These are phyloP conservation scores for Branchellion lobata DNA, from an alignment of 2,888 invertebrate species.

Conservation along the genomic window DNA sequence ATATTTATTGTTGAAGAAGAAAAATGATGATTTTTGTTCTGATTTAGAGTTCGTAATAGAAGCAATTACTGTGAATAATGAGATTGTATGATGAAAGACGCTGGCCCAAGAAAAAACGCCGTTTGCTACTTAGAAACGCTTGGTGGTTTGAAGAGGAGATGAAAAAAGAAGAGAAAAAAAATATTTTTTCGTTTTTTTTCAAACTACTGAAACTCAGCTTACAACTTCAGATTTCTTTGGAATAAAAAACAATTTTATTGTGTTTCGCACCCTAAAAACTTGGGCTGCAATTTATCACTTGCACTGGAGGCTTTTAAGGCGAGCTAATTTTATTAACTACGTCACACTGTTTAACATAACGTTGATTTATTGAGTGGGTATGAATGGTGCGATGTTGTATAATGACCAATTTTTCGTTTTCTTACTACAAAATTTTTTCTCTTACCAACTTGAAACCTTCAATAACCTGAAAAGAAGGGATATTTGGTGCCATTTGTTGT, in stretches of 20 bases:
- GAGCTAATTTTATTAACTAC: too few species aligned
- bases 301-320: background rate
- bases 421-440: too few species aligned
- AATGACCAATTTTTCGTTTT: too few species aligned
- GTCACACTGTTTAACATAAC: too few species aligned
- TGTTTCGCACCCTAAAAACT: background rate
- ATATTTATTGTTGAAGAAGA: too few species aligned
- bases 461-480: constrained; percentile 30
- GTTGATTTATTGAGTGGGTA: too few species aligned
- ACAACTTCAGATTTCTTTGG: too few species aligned
- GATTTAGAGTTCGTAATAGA: constrained; percentile 6
- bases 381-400: too few species aligned
- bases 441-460: background rate
- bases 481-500: constrained; percentile 30
- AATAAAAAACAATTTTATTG: background rate
- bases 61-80: background rate
- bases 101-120: background rate
- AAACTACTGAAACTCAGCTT: too few species aligned
- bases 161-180: too few species aligned
- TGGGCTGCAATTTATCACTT: background rate
- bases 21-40: background rate
- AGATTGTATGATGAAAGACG: background rate
- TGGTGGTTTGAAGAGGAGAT: too few species aligned
- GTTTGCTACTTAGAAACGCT: background rate
- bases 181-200: too few species aligned